These are phyloP conservation scores for Poeciliopsis paucimaculata DNA, from an alignment of 2,797 vertebrate species.

Conservation along the genomic window DNA sequence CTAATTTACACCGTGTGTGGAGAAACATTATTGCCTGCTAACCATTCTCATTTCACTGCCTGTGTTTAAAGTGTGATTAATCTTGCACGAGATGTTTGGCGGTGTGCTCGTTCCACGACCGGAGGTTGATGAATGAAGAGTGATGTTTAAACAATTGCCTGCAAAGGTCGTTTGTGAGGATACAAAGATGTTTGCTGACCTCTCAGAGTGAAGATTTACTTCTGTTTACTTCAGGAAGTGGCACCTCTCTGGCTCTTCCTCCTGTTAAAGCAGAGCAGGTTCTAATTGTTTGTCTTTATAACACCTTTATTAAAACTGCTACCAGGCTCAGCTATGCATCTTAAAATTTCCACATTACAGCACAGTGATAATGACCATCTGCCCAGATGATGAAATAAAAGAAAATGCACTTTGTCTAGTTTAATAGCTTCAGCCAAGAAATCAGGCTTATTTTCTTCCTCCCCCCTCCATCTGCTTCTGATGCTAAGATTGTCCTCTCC, in stretches of 20 bases:
- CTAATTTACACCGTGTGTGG: constrained; percentile 27
- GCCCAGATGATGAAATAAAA: constrained; percentile 7
- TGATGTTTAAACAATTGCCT: constrained; percentile 39
- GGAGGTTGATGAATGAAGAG: constrained; percentile 40
- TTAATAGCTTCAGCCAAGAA: not conserved
- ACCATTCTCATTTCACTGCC: constrained; percentile 66
- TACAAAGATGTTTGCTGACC: constrained; percentile 35
- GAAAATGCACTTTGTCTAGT: constrained; percentile 1
- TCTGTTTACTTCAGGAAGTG: constrained; percentile 32
- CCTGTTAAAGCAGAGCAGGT: constrained; percentile 16
- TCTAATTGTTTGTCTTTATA: constrained; percentile 22
- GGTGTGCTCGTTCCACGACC: constrained; percentile 3
- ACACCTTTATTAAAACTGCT: constrained; percentile 1
- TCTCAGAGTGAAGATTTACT: constrained; percentile 24
- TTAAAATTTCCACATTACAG: constrained; percentile 3
- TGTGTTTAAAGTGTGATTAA: constrained; percentile 68
- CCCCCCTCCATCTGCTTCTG: not conserved
- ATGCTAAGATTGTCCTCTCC: constrained; percentile 11
- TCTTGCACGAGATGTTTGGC: constrained; percentile 64
- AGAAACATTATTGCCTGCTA: constrained; percentile 54
- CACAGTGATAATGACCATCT: constrained; percentile 18
- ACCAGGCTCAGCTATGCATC: not conserved
- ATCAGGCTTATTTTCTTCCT: not conserved
- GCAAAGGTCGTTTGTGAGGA: constrained; percentile 38
- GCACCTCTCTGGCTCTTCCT: constrained; percentile 10